Conservation (phyloP, 2,888 invertebrate species). For the Eustalomyia histrio region DNA sequence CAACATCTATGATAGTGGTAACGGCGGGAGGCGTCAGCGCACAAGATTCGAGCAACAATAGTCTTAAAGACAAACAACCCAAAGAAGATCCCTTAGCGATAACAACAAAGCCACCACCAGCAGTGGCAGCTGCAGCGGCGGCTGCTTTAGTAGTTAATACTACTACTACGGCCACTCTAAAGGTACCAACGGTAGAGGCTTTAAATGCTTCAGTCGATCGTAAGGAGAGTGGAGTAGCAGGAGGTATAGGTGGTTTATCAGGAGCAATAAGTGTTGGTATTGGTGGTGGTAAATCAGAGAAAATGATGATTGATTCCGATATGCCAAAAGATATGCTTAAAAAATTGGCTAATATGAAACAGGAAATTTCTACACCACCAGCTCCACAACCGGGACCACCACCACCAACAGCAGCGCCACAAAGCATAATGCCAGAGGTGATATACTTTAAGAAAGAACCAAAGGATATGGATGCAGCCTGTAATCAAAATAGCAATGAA, state of each 20-base stretch:
- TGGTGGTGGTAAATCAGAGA: conserved; percentile 71
- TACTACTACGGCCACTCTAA: conserved; percentile 64
- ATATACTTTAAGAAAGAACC: conserved; percentile 82
- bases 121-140: conserved; percentile 36
- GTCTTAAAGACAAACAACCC: conserved; percentile 64
- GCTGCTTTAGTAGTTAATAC: conserved; percentile 49
- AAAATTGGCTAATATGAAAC: conserved; percentile 79
- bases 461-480: conserved; percentile 79
- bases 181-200: conserved; percentile 75
- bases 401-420: conserved; percentile 43
- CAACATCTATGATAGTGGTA: conserved; percentile 56
- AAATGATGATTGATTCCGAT: conserved; percentile 65
- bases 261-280: conserved; percentile 57
- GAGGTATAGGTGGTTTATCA: neutral
- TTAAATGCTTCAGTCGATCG: conserved; percentile 75
- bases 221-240: conserved; percentile 40
- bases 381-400: conserved; percentile 63
- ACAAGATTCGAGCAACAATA: conserved; percentile 63
- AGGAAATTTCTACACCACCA: conserved; percentile 74
- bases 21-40: neutral
- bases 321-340: conserved; percentile 77
- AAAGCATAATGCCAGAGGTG: conserved; percentile 78
- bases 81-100: conserved; percentile 64
- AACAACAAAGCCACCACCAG: conserved; percentile 41
- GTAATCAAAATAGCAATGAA: conserved; percentile 81